Evolutionary conservation across 2,888 invertebrate species (phyloP).

Genomic region (Drosophila anceps): DNA sequence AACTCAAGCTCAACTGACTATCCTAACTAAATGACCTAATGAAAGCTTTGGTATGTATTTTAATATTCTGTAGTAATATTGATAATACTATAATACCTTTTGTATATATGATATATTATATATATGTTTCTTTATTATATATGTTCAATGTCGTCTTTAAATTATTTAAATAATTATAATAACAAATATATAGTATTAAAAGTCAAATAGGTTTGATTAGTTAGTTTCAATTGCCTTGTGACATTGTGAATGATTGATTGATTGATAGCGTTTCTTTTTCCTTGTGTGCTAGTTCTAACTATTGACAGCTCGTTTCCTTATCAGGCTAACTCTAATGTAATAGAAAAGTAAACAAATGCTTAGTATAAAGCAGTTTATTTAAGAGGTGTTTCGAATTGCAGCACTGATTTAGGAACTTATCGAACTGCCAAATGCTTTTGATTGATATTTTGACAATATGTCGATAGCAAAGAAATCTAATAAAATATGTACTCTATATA

Average conservation of each 20-base stretch:
- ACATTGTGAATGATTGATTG: slow-evolving; percentile 3
- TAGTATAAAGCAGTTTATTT: background rate
- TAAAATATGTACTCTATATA: background rate
- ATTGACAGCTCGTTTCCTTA: background rate
- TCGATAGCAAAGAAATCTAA: background rate
- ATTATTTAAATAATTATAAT: background rate
- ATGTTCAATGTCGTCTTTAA: background rate
- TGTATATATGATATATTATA: too few species aligned
- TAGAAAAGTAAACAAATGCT: background rate
- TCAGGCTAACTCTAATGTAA: background rate
- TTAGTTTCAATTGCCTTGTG: background rate
- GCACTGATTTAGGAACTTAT: background rate
- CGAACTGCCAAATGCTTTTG: background rate
- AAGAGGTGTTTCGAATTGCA: background rate
- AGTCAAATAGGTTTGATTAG: slow-evolving; percentile 1
- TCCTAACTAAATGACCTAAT: too few species aligned
- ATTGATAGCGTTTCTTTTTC: background rate
- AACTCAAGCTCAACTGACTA: too few species aligned
- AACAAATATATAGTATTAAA: background rate
- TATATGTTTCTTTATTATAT: too few species aligned
- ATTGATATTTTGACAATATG: background rate
- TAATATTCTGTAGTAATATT: too few species aligned
- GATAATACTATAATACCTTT: too few species aligned
- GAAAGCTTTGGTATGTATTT: too few species aligned
- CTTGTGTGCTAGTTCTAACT: background rate